These are phyloP conservation scores for Phymastichus coffea DNA, from an alignment of 1,140 invertebrate genomes.

Conservation along the genomic window DNA sequence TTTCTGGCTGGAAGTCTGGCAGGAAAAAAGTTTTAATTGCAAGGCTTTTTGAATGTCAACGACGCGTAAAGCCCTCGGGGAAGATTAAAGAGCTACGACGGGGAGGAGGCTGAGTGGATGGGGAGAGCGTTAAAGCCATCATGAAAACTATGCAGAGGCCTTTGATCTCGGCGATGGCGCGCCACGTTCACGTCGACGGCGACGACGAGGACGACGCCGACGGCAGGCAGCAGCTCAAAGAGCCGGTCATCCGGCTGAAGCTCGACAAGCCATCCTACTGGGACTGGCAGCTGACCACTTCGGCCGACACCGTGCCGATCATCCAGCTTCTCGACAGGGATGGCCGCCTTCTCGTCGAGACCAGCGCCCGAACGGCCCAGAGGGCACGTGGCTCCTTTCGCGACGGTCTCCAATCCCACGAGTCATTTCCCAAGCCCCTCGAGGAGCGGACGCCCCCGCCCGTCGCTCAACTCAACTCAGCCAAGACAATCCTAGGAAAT, in stretches of 20 bases:
- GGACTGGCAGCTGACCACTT: constrained; percentile 50
- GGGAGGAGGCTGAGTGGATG: no score
- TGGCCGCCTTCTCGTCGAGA: constrained; percentile 46
- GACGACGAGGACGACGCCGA: neutral
- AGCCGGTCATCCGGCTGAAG: constrained; percentile 43
- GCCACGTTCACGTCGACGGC: constrained; percentile 17
- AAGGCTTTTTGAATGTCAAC: no score
- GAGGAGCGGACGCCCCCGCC: neutral
- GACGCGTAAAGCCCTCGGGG: no score
- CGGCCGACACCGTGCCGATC: constrained; percentile 43
- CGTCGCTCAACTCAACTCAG: no score
- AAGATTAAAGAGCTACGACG: constrained; percentile 16
- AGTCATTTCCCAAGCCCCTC: constrained; percentile 34
- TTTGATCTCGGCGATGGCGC: constrained; percentile 38
- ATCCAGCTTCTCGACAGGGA: constrained; percentile 48
- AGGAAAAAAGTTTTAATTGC: constrained; percentile 6
- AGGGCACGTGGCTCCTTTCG: constrained; percentile 46
- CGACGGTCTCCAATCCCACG: constrained; percentile 38
- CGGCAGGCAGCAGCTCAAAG: constrained; percentile 18
- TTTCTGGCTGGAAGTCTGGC: no score
- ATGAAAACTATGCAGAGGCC: constrained; percentile 32
- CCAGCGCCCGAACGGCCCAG: constrained; percentile 45
- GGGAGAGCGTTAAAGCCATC: no score
- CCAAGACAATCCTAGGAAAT: constrained; percentile 28
- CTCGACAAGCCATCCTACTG: constrained; percentile 47